Conservation (phyloP, 2,113 vertebrate species). For the Oxyruncus cristatus region DNA sequence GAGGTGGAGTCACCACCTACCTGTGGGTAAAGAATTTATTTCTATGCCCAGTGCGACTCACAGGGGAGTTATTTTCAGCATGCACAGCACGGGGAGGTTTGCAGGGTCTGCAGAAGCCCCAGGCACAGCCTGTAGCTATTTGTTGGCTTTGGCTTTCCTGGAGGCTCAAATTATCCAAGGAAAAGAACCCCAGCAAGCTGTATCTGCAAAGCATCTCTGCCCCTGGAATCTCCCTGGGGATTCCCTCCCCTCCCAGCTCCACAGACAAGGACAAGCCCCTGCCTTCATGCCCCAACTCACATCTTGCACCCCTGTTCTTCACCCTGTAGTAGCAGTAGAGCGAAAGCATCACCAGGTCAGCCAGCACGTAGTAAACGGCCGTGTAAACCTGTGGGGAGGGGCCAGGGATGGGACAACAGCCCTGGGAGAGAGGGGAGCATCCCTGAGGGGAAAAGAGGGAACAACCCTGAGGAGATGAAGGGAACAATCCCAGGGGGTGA, state of each 20-base stretch:
- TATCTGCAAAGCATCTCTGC: neutral
- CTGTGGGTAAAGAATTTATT: neutral
- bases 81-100: accelerated
- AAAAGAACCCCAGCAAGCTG: neutral
- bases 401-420: neutral
- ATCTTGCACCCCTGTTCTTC: slow-evolving; percentile 59
- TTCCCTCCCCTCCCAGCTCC: neutral
- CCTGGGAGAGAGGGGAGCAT: neutral
- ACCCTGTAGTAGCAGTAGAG: slow-evolving; percentile 87
- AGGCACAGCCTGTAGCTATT: neutral
- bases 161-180: neutral
- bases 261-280: neutral
- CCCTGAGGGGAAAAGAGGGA: neutral
- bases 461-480: neutral
- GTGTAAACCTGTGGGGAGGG: slow-evolving; percentile 82
- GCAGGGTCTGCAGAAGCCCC: neutral
- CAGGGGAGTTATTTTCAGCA: neutral
- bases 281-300: slow-evolving; percentile 53
- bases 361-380: slow-evolving; percentile 88
- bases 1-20: accelerated
- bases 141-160: neutral
- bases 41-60: neutral
- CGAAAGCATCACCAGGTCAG: slow-evolving; percentile 85
- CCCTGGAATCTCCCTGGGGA: neutral
- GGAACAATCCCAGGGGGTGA: neutral